These are phyloP conservation scores for Sprattus sprattus DNA, from an alignment of 2,113 vertebrate species.

Conservation along the genomic window DNA sequence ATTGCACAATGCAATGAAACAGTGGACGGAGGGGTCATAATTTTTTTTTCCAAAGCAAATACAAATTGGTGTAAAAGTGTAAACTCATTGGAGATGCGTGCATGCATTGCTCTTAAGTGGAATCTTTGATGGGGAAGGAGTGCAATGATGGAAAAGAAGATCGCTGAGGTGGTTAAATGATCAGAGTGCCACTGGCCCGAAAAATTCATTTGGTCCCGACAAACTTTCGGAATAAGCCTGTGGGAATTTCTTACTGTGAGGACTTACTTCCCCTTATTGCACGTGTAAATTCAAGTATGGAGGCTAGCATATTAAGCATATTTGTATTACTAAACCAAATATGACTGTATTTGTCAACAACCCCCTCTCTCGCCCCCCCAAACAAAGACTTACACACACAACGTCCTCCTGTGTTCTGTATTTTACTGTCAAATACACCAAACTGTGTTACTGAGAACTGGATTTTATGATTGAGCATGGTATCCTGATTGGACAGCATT, in stretches of 20 bases:
- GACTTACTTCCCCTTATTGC: background rate
- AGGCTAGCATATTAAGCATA: background rate
- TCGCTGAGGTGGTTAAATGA: background rate
- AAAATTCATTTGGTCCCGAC: background rate
- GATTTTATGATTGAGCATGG: too few relatives aligned
- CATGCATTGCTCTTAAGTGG: constrained; percentile 40
- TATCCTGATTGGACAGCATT: background rate
- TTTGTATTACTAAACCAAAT: background rate
- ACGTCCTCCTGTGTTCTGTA: too few relatives aligned
- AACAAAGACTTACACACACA: background rate
- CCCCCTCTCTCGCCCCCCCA: too few relatives aligned
- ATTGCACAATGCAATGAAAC: constrained; percentile 34
- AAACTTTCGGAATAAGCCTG: background rate
- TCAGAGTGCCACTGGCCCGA: background rate
- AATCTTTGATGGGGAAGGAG: constrained; percentile 12
- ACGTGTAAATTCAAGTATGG: background rate
- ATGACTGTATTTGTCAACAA: background rate
- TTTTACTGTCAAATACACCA: background rate
- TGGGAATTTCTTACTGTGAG: background rate
- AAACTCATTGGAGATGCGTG: constrained; percentile 53
- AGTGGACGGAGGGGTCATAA: constrained; percentile 35
- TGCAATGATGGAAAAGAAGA: background rate
- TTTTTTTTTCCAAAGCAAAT: constrained; percentile 49
- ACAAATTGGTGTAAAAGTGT: constrained; percentile 57
- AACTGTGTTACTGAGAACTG: too few relatives aligned